phyloP scores from a whole-genome alignment of 2,113 vertebrate species.

The Alligator sinensis region DNA sequence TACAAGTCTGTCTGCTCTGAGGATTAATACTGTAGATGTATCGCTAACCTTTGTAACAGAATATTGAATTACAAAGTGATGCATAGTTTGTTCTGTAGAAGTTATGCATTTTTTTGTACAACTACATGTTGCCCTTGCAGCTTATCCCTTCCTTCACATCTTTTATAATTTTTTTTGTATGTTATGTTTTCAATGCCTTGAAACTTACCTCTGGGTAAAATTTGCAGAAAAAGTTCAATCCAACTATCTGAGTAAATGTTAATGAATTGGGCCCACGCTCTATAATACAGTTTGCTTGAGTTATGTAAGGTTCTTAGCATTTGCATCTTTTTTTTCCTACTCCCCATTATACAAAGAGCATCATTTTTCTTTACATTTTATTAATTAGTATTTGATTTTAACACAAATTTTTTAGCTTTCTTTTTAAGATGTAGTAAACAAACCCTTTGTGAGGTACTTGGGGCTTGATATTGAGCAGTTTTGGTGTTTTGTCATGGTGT shows the following conservation, averaged over 20 bases:
- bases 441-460: slow-evolving; percentile 70
- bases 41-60: slow-evolving; percentile 56
- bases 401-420: slow-evolving; percentile 70
- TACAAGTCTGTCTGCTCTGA: slow-evolving; percentile 48
- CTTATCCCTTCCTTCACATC: slow-evolving; percentile 69
- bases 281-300: slow-evolving; percentile 39
- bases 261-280: slow-evolving; percentile 68
- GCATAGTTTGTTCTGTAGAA: slow-evolving; percentile 36
- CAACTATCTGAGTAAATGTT: slow-evolving; percentile 43
- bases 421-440: slow-evolving; percentile 72
- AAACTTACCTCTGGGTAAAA: slow-evolving; percentile 54
- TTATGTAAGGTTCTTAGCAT: slow-evolving; percentile 37
- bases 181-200: not conserved
- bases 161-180: slow-evolving; percentile 16
- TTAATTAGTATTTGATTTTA: slow-evolving; percentile 76
- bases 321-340: slow-evolving; percentile 62
- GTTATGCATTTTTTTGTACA: slow-evolving; percentile 62
- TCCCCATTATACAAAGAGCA: slow-evolving; percentile 73
- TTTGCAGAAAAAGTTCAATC: slow-evolving; percentile 61
- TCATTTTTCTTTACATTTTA: slow-evolving; percentile 37
- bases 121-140: slow-evolving; percentile 62
- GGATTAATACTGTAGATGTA: slow-evolving; percentile 41
- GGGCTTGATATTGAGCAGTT: slow-evolving; percentile 61
- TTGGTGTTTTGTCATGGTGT: slow-evolving; percentile 63
- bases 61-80: slow-evolving; percentile 58